Evolutionary conservation across 2,113 vertebrate species (phyloP), one percentile per base, ranked within the genome.

Genomic region (Podilymbus podiceps): DNA sequence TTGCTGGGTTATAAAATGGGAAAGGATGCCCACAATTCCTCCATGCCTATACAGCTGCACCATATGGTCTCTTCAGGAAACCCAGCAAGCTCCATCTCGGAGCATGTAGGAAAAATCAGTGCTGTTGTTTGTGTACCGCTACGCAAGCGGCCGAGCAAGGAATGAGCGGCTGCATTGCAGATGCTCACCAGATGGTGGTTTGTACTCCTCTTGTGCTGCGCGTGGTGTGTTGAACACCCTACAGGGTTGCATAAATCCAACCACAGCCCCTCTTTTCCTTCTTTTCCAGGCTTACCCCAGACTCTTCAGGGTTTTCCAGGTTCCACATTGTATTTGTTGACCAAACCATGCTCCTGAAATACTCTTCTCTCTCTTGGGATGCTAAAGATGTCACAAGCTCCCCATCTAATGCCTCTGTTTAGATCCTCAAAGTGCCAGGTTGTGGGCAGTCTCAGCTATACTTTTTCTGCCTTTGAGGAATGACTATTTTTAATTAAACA

Each of bases 301-400:
- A 4, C 53, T 79, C 46, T 38, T 33, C 19, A 28, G 33, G 8
- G 2, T 27, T 92, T 79, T 69, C 7, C 47, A 44, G 27, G 31
- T 64, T 62, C 38, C 15, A 4, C 0, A 0, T 13, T 62, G 17
- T 15, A 2, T 71, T 64, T 87, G 64, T 25, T 78, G 44, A 40
- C 16, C 28, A 76, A 84, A 71, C 17, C 1, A 0, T 23, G 23
- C 21, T 18, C 35, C 31, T 56, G 33, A 60, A 94, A 62, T 25
- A 15, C 5, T 52, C 11, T 68, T 80, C 33, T 49, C 15, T 11
- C 30, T 50, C 15, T 38, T n/a, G 38, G 44, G 59, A 14, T 53
- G 63, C 50, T 84, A 5, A 46, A 77, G 20, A 24, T 40, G 12
- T 58, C 21, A 24, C 16, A 16, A 67, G 11, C 9, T 77, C 40